Percentiles rank a stretch among this genome's conserved stretches.
phyloP scores from a whole-genome alignment of 2,888 invertebrate species.

The Ganaspis brasiliensis region DNA sequence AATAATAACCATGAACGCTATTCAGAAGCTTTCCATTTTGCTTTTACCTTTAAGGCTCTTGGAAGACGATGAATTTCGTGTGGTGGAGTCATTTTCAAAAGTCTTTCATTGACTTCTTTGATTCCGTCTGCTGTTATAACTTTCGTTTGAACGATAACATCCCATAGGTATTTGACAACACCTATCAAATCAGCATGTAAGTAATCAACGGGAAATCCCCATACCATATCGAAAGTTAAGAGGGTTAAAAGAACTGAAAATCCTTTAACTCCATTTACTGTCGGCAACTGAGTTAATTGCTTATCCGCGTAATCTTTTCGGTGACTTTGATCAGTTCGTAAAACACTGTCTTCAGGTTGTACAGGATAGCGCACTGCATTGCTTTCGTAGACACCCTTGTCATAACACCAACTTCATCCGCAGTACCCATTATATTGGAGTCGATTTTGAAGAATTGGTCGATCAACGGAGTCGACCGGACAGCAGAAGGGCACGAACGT shows the following conservation, averaged over 20 bases:
- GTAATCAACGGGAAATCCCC: conserved; percentile 43
- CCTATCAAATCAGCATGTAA: conserved; percentile 40
- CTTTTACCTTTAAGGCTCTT: neutral
- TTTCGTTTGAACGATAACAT: conserved; percentile 7
- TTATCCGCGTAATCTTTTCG: neutral
- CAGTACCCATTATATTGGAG: conserved; percentile 54
- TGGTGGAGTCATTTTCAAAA: conserved; percentile 30
- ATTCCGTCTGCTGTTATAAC: neutral
- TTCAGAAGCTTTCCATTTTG: conserved; percentile 44
- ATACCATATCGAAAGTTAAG: conserved; percentile 26
- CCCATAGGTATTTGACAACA: conserved; percentile 36
- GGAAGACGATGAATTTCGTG: conserved; percentile 41
- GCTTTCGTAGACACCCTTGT: conserved; percentile 18
- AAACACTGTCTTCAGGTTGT: neutral
- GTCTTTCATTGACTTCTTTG: conserved; percentile 8
- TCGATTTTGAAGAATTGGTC: conserved; percentile 55
- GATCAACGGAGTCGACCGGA: conserved; percentile 55
- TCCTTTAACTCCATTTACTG: conserved; percentile 19
- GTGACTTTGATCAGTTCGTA: conserved; percentile 41
- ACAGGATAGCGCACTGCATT: conserved; percentile 42
- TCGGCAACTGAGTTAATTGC: neutral
- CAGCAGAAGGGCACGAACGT: conserved; percentile 51
- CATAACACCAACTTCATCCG: conserved; percentile 61
- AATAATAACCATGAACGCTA: conserved; percentile 41
- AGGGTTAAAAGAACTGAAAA: neutral